Evolutionary conservation across 1,140 invertebrate genomes (phyloP), one percentile per base, ranked within the genome.

Genomic region (Pseudomyrmex cubaensis): DNA sequence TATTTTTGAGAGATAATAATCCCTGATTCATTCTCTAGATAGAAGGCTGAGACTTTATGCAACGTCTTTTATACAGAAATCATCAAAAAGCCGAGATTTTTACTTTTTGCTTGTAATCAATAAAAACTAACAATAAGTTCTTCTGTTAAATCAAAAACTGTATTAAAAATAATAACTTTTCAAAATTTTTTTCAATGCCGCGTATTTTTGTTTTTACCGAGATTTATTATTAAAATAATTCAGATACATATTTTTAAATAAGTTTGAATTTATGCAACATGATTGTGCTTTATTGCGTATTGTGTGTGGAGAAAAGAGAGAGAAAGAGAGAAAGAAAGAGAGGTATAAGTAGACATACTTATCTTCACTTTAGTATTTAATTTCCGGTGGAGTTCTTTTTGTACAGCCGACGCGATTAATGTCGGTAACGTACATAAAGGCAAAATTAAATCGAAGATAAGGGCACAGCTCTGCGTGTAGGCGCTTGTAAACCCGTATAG

Each of bases 371-470:
- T 50, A 61, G 50, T 77, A 76, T 56, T 66, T 83, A 82, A 77
- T 83, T 83, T 83, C 52, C 50, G 62, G 35, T 54, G 13, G 73
- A 50, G 61, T 48, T 83, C 54, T 66, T 83, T 83, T 64, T 17
- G 20, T 83, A 83, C n/a, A 35, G 73, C 44, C 62, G 73, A 48
- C 61, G 62, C 82, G 82, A 83, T 75, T 77, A 80, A 72, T 80
- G 76, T 80, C 76, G 54, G 76, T 80, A 80, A 69, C 44, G 56
- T 56, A 50, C 66, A 80, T 80, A 80, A 80, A 80, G 56, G 66
- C 22, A 46, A 70, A 80, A 80, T 80, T 80, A 80, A 80, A 80
- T 80, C 46, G 66, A 77, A 74, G 87, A 87, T 87, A 88, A 88
- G 83, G 44, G 83, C 74, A 74, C 52, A 70, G 46, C 57, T 12